Evolutionary conservation across 2,113 vertebrate genomes (phyloP).

Genomic region (Festucalex cinctus): DNA sequence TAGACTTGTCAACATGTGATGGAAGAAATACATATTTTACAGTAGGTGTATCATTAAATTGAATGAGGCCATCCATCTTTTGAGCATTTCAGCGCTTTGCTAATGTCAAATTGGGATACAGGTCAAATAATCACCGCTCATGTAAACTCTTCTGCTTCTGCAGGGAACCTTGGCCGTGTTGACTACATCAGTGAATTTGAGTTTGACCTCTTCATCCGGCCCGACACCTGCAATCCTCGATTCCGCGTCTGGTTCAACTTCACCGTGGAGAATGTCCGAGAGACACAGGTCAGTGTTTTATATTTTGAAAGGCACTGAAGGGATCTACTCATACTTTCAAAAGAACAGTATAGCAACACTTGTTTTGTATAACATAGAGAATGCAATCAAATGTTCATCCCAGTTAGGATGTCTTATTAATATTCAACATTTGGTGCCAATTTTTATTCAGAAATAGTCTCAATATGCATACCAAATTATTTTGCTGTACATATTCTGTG

Average conservation of each 20-base stretch:
- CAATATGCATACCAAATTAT: neutral
- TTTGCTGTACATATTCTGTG: neutral
- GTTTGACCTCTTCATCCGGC: constrained; percentile 95
- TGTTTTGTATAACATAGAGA: no score
- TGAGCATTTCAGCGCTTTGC: neutral
- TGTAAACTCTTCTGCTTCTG: constrained; percentile 27
- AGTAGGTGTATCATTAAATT: neutral
- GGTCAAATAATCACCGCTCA: constrained; percentile 9
- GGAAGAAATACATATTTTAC: neutral
- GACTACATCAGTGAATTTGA: constrained; percentile 94
- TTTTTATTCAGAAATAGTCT: neutral
- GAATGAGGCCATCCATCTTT: constrained; percentile 14
- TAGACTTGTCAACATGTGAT: neutral
- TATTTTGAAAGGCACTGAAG: neutral
- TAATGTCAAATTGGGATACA: neutral
- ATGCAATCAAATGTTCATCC: no score
- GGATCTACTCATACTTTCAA: neutral
- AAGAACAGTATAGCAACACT: neutral
- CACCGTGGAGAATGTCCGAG: constrained; percentile 92
- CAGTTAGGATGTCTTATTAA: neutral
- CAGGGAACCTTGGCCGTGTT: constrained; percentile 93
- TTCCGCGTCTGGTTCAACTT: constrained; percentile 99
- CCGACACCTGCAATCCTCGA: constrained; percentile 95
- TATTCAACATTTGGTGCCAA: neutral
- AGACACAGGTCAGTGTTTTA: constrained; percentile 79